Evolutionary conservation across 1,140 invertebrate genomes (phyloP).

Genomic region (Zaprionus lachaisei): DNA sequence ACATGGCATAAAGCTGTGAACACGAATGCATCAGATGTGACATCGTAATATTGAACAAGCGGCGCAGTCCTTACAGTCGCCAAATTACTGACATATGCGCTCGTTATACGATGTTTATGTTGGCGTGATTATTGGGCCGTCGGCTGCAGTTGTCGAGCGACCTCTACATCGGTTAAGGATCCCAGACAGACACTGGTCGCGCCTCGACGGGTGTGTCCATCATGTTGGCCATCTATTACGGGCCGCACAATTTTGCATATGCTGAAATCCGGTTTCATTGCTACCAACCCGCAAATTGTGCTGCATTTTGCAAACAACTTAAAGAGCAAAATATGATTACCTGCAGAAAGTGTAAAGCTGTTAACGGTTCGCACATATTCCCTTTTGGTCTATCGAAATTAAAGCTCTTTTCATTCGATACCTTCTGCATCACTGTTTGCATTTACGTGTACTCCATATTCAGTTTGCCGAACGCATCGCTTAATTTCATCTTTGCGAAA

Average conservation of each 20-base stretch:
- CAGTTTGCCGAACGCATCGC: neutral
- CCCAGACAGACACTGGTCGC: neutral
- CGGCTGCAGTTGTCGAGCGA: neutral
- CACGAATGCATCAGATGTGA: neutral
- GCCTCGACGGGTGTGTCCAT: neutral
- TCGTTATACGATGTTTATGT: conserved; percentile 7
- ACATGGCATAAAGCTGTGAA: neutral
- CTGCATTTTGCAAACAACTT: neutral
- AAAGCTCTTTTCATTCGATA: neutral
- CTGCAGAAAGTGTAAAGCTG: neutral
- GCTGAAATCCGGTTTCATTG: neutral
- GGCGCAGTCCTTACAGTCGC: neutral
- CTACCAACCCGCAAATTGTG: neutral
- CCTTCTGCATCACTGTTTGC: neutral
- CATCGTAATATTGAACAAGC: conserved; percentile 1
- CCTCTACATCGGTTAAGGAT: neutral
- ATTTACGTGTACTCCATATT: neutral
- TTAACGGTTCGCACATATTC: neutral
- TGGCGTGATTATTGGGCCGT: conserved; percentile 6
- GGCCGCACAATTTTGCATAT: neutral
- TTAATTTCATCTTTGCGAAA: neutral
- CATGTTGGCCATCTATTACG: neutral
- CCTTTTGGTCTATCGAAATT: neutral
- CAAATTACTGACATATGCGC: conserved; percentile 3
- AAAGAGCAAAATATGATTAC: neutral